Percentiles rank a stretch among this genome's conserved stretches.
Evolutionary conservation across 2,113 vertebrate genomes (phyloP).

Genomic region (Scomber colias): DNA sequence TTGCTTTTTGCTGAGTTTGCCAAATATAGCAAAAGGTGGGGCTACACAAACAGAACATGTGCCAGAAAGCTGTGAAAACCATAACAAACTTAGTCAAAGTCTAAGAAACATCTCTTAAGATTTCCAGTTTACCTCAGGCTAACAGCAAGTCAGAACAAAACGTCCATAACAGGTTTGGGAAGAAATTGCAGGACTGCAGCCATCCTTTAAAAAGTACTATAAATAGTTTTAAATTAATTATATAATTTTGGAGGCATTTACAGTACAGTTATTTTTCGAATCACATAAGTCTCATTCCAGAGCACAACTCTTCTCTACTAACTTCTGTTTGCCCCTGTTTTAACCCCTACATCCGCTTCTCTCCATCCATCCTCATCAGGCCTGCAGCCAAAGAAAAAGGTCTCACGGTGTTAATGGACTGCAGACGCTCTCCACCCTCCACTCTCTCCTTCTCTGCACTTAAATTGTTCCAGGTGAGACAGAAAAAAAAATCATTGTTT

Average conservation of each 20-base stretch:
- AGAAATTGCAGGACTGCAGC: neutral
- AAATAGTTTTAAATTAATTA: neutral
- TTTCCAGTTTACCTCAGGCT: conserved; percentile 2
- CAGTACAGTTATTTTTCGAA: neutral
- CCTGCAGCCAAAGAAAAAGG: conserved; percentile 86
- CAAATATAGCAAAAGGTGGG: conserved; percentile 20
- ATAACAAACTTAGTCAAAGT: conserved; percentile 7
- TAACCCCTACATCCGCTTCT: neutral
- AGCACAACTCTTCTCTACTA: neutral
- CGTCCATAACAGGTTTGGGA: neutral
- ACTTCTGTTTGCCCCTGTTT: neutral
- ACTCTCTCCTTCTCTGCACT: conserved; percentile 78
- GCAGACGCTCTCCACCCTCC: conserved; percentile 81
- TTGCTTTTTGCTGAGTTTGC: conserved; percentile 26
- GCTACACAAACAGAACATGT: neutral
- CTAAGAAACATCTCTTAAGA: conserved; percentile 9
- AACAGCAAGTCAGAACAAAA: conserved; percentile 1
- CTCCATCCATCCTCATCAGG: conserved; percentile 73
- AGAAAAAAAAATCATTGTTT: neutral
- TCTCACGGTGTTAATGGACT: conserved; percentile 87
- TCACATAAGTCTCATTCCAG: neutral
- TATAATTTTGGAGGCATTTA: neutral
- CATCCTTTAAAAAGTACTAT: neutral
- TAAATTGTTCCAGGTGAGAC: conserved; percentile 83
- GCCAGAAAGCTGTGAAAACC: neutral